Base-by-base conservation (phyloP, 2,888 invertebrate species). In the Harmothoe impar region DNA sequence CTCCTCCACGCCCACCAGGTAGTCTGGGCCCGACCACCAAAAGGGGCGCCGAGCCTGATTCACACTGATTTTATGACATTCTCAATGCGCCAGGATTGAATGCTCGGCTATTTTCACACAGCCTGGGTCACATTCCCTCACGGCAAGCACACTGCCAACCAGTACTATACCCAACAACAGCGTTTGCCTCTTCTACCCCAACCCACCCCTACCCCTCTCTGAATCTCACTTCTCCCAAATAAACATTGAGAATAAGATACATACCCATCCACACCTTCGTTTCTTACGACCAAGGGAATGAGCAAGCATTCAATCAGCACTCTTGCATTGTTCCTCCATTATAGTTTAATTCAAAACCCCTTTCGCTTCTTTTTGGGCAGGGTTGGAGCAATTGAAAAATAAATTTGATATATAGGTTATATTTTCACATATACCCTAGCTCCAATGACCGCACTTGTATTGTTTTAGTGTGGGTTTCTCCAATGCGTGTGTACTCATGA, bases 71-170 rank as follows among this genome's bases (percentile, higher is more conserved):
- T 72, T 72, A 72, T 72, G 72, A 72, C 72, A 72, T 72, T 72
- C 72, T 29, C 72, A 29, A 29, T 72, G 72, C 29, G 7, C 29
- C 72, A 29, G 72, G 72, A 72, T 72, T 72, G 29, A 72, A 72
- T 72, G 31, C 72, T 29, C n/a, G 31, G 72, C 25, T 72, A 72
- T 72, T 72, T 72, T 72, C 72, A 72, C 72, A 72, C 72, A 72
- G 31, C 29, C 29, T 29, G 25, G 7, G 29, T 25, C 29, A 72
- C 72, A 72, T 72, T 72, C 72, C 72, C 72, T 72, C 72, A 72
- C 72, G 72, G 72, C 72, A 72, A 17, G 72, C 25, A 72, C 3
- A 72, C 72, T 23, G 20, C n/a, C 23, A 0, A 72, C 31, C 29
- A 15, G n/a, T n/a, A n/a, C n/a, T n/a, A n/a, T n/a, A n/a, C 72